Base-by-base conservation (phyloP, 2,797 vertebrate species). In the Rhinichthys osculus region DNA sequence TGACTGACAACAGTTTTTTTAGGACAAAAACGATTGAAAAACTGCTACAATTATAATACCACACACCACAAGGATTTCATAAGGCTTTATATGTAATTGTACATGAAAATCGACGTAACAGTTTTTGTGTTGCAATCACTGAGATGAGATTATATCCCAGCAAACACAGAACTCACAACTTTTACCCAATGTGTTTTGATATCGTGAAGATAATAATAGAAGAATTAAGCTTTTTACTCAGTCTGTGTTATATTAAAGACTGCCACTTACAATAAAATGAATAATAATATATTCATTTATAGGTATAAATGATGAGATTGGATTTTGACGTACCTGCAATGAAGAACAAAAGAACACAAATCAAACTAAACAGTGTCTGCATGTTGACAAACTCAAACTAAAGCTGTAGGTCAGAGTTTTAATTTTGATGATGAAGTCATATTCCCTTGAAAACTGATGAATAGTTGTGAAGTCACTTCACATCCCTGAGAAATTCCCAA, bases 321-420 rank as follows among this genome's bases (percentile, higher is more conserved):
- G 17, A 66, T 21, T 77, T 76, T 5, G 4, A 19, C 44, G 67
- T 5, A 84, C 82, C 82, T 30, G 62, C 30, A 23, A 54, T 30
- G 23, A 40, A 54, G 16, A 42, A 23, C 23, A 84, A 38, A 52
- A 62, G 2, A 50, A 54, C 33, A 50, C 3, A 67, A 77, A 54
- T 23, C 33, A 84, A 27, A 67, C 16, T 11, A 52, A 40, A 54
- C 6, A 10, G 6, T 62, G 16, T 77, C 44, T 27, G 72, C 82
- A 84, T 84, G 11, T 77, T 59, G 33, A 66, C 44, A 67, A 62
- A 83, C 27, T 16, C 21, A 13, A 38, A 66, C 5, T 19, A 76
- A 19, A 52, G 5, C 5, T 27, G 33, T 1, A 19, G 40, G 21
- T 76, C 57, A 42, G 27, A 13, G 38, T 33, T 74, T n/a, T 38